Evolutionary conservation across 2,888 invertebrate genomes (phyloP).

Genomic region (Diachrysia chrysitis): DNA sequence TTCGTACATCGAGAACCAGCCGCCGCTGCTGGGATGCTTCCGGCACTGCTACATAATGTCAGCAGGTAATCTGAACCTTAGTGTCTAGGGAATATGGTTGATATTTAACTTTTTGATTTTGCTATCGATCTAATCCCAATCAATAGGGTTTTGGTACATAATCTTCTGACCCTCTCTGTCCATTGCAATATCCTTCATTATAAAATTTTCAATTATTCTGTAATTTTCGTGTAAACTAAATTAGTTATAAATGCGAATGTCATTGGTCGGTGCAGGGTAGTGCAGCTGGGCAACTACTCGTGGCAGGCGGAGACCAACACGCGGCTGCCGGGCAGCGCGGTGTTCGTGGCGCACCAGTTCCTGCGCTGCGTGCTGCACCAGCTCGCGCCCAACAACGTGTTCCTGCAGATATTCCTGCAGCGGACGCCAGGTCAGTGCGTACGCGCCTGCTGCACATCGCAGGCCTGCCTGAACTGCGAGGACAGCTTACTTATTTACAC

Average conservation of each 20-base stretch:
- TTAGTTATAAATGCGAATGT: background rate
- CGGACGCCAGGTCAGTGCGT: conserved; percentile 91
- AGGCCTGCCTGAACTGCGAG: background rate
- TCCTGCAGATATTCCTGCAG: conserved; percentile 98
- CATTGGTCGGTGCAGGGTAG: conserved; percentile 87
- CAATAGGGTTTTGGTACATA: too few relatives aligned
- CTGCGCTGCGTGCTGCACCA: conserved; percentile 98
- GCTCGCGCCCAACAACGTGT: conserved; percentile 98
- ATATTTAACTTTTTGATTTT: too few relatives aligned
- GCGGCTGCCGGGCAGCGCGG: conserved; percentile 97
- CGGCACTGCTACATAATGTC: conserved; percentile 96
- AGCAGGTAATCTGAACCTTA: conserved; percentile 92
- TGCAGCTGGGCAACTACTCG: conserved; percentile 94
- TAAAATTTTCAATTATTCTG: too few relatives aligned
- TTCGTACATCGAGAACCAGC: conserved; percentile 99
- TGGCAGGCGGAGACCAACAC: conserved; percentile 97
- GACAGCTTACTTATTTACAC: background rate
- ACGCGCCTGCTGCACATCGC: background rate
- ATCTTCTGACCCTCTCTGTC: too few relatives aligned
- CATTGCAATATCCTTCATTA: too few relatives aligned
- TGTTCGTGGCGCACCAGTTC: conserved; percentile 99
- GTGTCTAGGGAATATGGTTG: background rate
- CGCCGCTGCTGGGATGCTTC: conserved; percentile 97
- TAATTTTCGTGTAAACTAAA: too few relatives aligned
- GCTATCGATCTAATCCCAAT: too few relatives aligned